Evolutionary conservation across 2,888 invertebrate species (phyloP), one percentile per base, ranked within the genome.

Genomic region (Lysandra coridon): DNA sequence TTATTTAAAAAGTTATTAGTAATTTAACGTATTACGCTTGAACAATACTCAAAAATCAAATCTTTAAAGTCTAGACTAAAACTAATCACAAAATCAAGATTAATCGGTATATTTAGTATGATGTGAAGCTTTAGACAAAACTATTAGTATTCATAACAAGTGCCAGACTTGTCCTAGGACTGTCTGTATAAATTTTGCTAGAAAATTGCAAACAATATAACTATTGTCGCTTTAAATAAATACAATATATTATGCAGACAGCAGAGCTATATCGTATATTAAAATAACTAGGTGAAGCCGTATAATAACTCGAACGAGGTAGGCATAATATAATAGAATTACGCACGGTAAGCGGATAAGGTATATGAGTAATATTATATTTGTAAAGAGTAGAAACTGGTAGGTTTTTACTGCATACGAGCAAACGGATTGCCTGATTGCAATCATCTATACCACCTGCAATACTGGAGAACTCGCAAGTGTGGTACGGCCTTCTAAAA

Each of bases 81-180:
- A 10, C 30, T 2, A 30, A 64, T 30, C 0, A 12, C 23, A 23
- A 2, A 23, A 64, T 12, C 64, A 30, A 12, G 12, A 30, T 10
- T 30, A 30, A 64, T 64, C 4, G 30, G n/a, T 64, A 64, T 10
- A 7, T 23, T 30, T 30, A 64, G 62, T 64, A 10, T 3, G 10
- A 30, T 64, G 12, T 12, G 4, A 12, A 10, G 30, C 64, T 64
- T 30, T 30, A 4, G 64, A 30, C 12, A 64, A 64, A 23, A 12
- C 4, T 4, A 64, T 64, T 23, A 64, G 23, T 64, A 64, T 64
- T 64, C 64, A 64, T 64, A 64, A 64, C 64, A 64, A 64, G 64
- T 64, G 30, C 64, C 6, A 64, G 64, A 30, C 23, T 7, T 23
- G 23, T 62, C 7, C 10, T 10, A 23, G 17, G 23, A 10, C 10